phyloP scores from a whole-genome alignment of 2,113 vertebrate species.

The Chiloscyllium plagiosum region DNA sequence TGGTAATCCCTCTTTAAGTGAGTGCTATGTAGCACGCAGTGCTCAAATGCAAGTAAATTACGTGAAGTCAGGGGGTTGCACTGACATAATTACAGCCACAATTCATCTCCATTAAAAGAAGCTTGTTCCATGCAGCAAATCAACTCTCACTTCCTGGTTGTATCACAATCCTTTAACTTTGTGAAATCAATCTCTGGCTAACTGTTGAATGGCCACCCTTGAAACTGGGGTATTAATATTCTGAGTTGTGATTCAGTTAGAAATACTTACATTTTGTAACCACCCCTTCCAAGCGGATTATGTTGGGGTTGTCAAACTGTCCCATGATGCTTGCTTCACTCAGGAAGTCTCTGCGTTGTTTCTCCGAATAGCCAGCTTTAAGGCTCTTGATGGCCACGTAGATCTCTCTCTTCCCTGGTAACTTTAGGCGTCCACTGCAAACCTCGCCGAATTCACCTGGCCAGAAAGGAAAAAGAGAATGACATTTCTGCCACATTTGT shows the following conservation, averaged over 20 bases:
- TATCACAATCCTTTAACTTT: neutral
- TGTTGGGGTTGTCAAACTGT: constrained; percentile 37
- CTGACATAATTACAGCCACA: neutral
- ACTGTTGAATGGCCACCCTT: neutral
- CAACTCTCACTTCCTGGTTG: neutral
- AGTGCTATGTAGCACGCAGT: neutral
- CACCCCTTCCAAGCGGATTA: constrained; percentile 33
- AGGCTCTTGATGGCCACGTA: constrained; percentile 36
- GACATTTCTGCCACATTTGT: neutral
- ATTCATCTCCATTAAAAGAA: neutral
- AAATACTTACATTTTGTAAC: constrained; percentile 34
- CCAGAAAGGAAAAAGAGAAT: neutral
- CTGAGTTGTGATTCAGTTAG: neutral
- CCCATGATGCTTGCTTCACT: constrained; percentile 34
- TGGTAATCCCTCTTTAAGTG: neutral
- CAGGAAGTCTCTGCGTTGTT: constrained; percentile 33
- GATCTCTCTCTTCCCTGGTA: constrained; percentile 32
- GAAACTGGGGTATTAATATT: neutral
- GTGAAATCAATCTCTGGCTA: neutral
- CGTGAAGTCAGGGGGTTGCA: constrained; percentile 4
- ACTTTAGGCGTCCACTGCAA: constrained; percentile 21
- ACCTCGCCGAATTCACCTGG: constrained; percentile 34
- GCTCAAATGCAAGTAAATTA: constrained; percentile 27
- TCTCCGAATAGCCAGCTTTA: constrained; percentile 30
- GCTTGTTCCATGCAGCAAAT: neutral